Base-by-base conservation (phyloP, 2,113 vertebrate species). In the Bufo gargarizans region DNA sequence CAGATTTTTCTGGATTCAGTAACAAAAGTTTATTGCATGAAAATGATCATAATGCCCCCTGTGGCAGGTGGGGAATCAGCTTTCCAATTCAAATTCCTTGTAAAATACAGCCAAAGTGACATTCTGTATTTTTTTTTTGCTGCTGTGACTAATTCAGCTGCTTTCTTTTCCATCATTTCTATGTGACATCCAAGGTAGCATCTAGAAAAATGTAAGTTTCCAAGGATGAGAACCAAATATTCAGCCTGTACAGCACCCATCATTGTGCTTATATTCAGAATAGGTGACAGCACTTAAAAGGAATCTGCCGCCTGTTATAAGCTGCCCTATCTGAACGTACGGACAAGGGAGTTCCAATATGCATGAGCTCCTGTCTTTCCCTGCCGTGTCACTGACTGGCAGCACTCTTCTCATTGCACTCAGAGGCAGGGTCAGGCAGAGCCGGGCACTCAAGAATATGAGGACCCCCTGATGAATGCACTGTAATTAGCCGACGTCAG, bases 11-110 rank as follows among this genome's bases (percentile, higher is more conserved):
- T 59, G 33, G 71, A 95, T 93, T 92, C 90, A 92, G 92, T 90
- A 95, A 94, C 94, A 93, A 94, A 95, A 95, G 92, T 94, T 95
- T 94, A 94, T 96, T 96, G 96, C 94, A 96, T 96, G 94, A 95
- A 95, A 96, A 94, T 96, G 95, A 96, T 96, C 94, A 95, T 95
- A 96, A 95, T 94, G 92, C 91, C 93, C 92, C 91, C 83, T 92
- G 92, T 95, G 93, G 94, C 93, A 96, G 93, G 90, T 86, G 91
- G 90, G 93, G 92, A 95, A 94, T 94, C 58, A 67, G 92, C 93
- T 96, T 72, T 95, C 94, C 93, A 95, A 95, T 96, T 96, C 93
- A 95, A 94, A 95, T 95, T 93, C 91, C 89, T 91, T 94, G 93
- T 95, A 95, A 96, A 95, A 95, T 93, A 94, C 91, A 91, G 91